Conservation (phyloP, 1,140 invertebrate genomes). For the Zaprionus taronus region DNA sequence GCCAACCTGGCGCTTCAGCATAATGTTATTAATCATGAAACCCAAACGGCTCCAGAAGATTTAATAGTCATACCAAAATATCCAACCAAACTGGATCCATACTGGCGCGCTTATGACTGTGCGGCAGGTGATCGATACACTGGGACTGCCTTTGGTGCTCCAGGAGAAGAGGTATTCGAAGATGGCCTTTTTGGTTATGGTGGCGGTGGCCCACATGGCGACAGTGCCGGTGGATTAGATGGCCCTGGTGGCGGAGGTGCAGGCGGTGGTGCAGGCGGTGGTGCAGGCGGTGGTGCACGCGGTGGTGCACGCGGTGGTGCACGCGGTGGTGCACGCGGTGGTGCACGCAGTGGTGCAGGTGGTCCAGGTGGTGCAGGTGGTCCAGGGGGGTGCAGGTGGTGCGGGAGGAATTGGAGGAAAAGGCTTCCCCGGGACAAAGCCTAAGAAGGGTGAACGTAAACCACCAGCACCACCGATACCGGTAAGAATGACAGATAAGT, state of each 20-base stretch:
- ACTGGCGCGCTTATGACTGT: slow-evolving; percentile 52
- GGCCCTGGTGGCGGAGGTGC: slow-evolving; percentile 7
- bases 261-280: slow-evolving; percentile 10
- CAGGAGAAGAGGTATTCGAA: slow-evolving; percentile 50
- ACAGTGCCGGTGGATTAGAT: neutral
- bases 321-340: neutral
- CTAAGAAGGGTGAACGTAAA: neutral
- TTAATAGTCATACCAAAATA: slow-evolving; percentile 15
- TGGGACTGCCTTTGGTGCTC: slow-evolving; percentile 45
- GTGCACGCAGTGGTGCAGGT: neutral
- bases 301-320: neutral
- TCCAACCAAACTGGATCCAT: slow-evolving; percentile 33
- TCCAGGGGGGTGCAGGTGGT: neutral
- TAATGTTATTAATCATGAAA: slow-evolving; percentile 39
- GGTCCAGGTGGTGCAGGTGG: neutral
- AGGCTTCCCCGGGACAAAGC: slow-evolving; percentile 13
- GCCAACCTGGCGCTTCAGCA: slow-evolving; percentile 5
- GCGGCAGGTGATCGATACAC: slow-evolving; percentile 56
- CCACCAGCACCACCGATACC: slow-evolving; percentile 16
- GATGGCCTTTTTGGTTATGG: slow-evolving; percentile 52
- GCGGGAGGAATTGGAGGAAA: slow-evolving; percentile 1
- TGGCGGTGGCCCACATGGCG: slow-evolving; percentile 50
- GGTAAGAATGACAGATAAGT: slow-evolving; percentile 20
- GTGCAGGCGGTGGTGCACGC: neutral
- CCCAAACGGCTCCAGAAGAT: slow-evolving; percentile 55